Conservation (phyloP, 2,888 invertebrate species). For the Rhodophaea formosa region DNA sequence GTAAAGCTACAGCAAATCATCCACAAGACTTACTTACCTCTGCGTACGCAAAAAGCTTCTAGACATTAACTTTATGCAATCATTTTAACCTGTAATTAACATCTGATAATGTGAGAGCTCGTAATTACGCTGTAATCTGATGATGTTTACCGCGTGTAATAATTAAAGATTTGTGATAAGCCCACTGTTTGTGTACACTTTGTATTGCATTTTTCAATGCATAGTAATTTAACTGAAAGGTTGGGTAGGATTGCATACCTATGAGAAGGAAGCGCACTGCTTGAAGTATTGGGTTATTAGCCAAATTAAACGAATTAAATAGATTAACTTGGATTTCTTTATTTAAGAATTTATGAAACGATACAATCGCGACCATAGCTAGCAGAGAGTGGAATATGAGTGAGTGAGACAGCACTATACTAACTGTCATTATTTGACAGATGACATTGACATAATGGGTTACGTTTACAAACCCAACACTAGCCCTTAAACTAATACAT, state of each 20-base stretch:
- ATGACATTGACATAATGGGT: no score
- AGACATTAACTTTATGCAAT: conserved; percentile 4
- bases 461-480: no score
- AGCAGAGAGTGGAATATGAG: no score
- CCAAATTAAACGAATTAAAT: no score
- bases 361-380: no score
- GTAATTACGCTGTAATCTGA: conserved; percentile 14
- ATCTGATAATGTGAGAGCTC: conserved; percentile 17
- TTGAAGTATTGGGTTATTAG: no score
- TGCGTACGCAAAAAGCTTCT: background rate
- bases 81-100: conserved; percentile 23
- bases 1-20: no score
- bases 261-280: background rate
- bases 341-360: no score
- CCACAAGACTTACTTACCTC: background rate
- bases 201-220: background rate
- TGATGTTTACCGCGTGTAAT: conserved; percentile 13
- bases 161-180: conserved; percentile 17
- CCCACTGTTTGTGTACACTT: background rate
- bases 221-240: background rate
- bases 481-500: no score
- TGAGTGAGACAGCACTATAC: no score
- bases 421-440: no score
- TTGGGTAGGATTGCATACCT: background rate
- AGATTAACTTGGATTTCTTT: no score